Base-by-base conservation (phyloP, 2,113 vertebrate genomes). In the Pedionomus torquatus region DNA sequence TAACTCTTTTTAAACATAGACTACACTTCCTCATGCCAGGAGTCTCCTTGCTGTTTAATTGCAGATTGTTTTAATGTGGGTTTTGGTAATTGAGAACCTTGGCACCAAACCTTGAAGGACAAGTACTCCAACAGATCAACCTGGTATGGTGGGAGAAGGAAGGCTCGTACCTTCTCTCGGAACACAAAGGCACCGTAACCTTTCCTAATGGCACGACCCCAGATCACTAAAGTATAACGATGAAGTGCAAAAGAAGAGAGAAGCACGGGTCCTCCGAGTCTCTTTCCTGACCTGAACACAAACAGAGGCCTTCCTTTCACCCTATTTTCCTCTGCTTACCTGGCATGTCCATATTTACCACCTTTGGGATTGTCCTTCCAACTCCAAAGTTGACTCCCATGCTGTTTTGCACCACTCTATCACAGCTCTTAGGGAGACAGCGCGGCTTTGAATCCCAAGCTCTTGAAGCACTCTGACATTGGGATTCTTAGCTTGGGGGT, bases 401-500 rank as follows among this genome's bases (percentile, higher is more conserved):
- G 46, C 54, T 57, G 25, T 68, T 89, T 88, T 84, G 52, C 76
- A 70, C 44, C 65, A 80, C 48, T 79, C 49, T 54, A 41, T 74
- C 69, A 35, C 24, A 83, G 65, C 57, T 86, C 64, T 89, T 69
- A 88, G 85, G 72, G 52, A 95, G 82, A 84, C 87, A 89, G 93
- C 31, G 46, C 33, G 51, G 95, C 65, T 92, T 91, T 84, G 93
- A 96, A 89, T 87, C 74, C 1, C 14, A 87, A 94, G 60, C 81
- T 97, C 92, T 92, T 96, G 95, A 97, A 97, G 91, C 83, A 82
- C 87, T 96, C 84, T 95, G 97, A 95, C 94, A 96, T 26, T 90
- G 89, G 95, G 75, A 94, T 94, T 97, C 92, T 97, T 97, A 95
- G 96, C 97, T 97, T 90, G 93, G 84, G 96, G 96, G 92, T 95